Evolutionary conservation across 2,888 invertebrate genomes (phyloP).

Genomic region (Corythucha ciliata): DNA sequence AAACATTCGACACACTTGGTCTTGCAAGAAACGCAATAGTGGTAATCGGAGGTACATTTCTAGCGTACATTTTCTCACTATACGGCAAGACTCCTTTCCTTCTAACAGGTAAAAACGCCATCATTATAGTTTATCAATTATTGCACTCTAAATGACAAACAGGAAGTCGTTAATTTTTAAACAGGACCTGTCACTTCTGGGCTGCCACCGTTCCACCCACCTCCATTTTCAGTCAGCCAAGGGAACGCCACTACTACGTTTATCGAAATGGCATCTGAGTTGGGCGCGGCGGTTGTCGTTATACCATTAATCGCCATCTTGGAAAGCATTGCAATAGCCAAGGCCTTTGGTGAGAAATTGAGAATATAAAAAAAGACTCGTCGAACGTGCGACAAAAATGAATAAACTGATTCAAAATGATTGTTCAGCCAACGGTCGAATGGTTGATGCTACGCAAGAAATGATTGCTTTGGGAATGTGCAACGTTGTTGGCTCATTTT

Average conservation of each 20-base stretch:
- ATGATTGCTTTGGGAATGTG: slow-evolving; percentile 75
- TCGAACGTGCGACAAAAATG: too few species aligned
- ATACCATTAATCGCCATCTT: slow-evolving; percentile 48
- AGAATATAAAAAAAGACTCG: too few species aligned
- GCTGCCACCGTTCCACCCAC: slow-evolving; percentile 38
- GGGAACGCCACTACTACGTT: slow-evolving; percentile 39
- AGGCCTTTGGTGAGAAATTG: slow-evolving; percentile 46
- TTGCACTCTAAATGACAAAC: too few species aligned
- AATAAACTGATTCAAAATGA: slow-evolving; percentile 23
- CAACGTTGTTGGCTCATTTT: slow-evolving; percentile 71
- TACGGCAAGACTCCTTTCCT: slow-evolving; percentile 51
- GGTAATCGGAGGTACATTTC: slow-evolving; percentile 56
- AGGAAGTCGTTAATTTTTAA: slow-evolving; percentile 16
- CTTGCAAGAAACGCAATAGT: slow-evolving; percentile 70
- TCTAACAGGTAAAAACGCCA: slow-evolving; percentile 51
- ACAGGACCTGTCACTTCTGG: slow-evolving; percentile 39
- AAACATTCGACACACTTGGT: slow-evolving; percentile 53
- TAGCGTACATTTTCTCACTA: slow-evolving; percentile 50
- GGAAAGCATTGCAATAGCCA: slow-evolving; percentile 49
- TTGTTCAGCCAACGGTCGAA: slow-evolving; percentile 57
- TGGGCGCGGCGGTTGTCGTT: slow-evolving; percentile 44
- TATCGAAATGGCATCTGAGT: slow-evolving; percentile 41
- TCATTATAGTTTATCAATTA: too few species aligned
- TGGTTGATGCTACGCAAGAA: slow-evolving; percentile 81
- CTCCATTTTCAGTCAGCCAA: slow-evolving; percentile 36